A percentile compares a stretch with the other conserved stretches of the same genome.
These are phyloP conservation scores for Psococerastis gibbosa DNA, from an alignment of 2,888 invertebrate species.

Conservation along the genomic window DNA sequence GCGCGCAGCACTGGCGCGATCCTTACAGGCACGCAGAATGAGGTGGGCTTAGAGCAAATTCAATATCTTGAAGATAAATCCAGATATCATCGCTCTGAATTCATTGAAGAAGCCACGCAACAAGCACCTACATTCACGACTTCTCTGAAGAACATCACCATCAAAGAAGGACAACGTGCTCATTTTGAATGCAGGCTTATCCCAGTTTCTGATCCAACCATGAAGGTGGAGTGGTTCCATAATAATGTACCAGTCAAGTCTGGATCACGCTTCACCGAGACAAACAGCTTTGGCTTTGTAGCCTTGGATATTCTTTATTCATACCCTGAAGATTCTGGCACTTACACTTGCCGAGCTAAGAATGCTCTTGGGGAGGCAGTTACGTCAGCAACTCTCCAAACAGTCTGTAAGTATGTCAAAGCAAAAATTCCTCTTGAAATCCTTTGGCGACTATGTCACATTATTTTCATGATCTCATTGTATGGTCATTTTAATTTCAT, in stretches of 20 bases:
- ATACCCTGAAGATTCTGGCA: conserved; percentile 90
- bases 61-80: conserved; percentile 74
- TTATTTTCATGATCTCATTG: too few relatives aligned
- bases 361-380: conserved; percentile 87
- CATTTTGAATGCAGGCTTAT: conserved; percentile 89
- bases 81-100: conserved; percentile 52
- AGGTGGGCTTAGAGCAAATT: conserved; percentile 73
- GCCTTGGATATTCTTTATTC: conserved; percentile 91
- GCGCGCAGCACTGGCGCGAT: conserved; percentile 65
- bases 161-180: conserved; percentile 85
- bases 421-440: too few relatives aligned
- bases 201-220: conserved; percentile 80
- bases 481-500: conserved; percentile 9
- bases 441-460: too few relatives aligned
- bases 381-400: conserved; percentile 69
- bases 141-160: conserved; percentile 76
- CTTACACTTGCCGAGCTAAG: conserved; percentile 82
- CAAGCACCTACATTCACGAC: conserved; percentile 89
- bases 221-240: conserved; percentile 93
- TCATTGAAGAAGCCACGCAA: conserved; percentile 62
- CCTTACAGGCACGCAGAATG: conserved; percentile 68
- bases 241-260: conserved; percentile 78
- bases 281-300: conserved; percentile 94
- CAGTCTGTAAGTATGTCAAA: conserved; percentile 41
- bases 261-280: conserved; percentile 83